Evolutionary conservation across 2,888 invertebrate genomes (phyloP).

Genomic region (Troglohyphantes excavatus): DNA sequence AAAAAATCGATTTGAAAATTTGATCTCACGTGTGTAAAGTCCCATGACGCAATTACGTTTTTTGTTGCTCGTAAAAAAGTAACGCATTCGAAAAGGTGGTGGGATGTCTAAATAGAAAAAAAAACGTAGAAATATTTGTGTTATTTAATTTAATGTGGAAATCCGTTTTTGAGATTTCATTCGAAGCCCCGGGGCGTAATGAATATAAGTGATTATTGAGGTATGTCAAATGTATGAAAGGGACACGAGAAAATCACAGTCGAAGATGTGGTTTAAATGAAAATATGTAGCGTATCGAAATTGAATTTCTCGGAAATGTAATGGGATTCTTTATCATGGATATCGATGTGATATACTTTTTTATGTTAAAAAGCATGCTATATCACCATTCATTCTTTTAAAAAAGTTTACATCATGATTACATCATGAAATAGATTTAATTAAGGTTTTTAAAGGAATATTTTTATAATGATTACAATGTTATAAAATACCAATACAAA

Average conservation of each 20-base stretch:
- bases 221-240: background rate
- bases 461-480: no score
- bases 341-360: no score
- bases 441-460: no score
- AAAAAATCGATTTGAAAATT: conserved; percentile 35
- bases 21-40: conserved; percentile 21
- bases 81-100: background rate
- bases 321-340: no score
- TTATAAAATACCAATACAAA: no score
- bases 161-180: conserved; percentile 51
- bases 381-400: no score
- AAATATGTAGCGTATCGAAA: no score
- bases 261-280: background rate
- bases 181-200: background rate
- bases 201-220: conserved; percentile 17
- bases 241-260: background rate
- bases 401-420: no score
- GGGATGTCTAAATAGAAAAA: background rate
- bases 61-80: conserved; percentile 59
- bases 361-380: no score
- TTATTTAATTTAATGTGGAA: conserved; percentile 26
- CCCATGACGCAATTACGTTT: conserved; percentile 50
- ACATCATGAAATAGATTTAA: no score
- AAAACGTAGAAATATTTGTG: conserved; percentile 12
- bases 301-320: no score